Conservation (phyloP, 2,797 vertebrate genomes). For the Ambastaia sidthimunki region DNA sequence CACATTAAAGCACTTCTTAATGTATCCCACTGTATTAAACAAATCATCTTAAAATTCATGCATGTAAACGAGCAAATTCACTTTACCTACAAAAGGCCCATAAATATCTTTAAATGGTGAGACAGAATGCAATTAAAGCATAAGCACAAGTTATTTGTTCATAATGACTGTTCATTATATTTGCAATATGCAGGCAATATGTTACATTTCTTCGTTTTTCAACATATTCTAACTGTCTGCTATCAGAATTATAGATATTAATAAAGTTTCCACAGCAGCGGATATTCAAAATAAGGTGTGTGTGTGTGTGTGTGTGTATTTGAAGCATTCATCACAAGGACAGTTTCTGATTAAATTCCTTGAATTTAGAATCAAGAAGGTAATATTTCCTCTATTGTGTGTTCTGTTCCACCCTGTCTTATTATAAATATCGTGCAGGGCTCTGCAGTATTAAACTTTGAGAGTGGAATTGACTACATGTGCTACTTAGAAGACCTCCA, state of each 20-base stretch:
- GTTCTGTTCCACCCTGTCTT: too few species aligned
- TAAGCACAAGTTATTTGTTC: neutral
- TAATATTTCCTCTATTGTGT: too few species aligned
- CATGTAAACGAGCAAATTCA: neutral
- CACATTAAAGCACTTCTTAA: too few species aligned
- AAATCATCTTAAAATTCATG: too few species aligned
- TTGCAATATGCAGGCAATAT: neutral
- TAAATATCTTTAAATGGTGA: neutral
- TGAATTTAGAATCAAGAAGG: too few species aligned
- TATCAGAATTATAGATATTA: neutral
- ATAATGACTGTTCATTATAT: neutral
- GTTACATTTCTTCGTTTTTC: neutral
- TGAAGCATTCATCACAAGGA: too few species aligned
- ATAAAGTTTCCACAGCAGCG: too few species aligned
- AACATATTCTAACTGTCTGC: neutral
- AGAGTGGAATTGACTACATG: neutral
- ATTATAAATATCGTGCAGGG: too few species aligned
- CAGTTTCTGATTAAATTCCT: too few species aligned
- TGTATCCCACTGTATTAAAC: too few species aligned
- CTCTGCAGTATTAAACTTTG: neutral
- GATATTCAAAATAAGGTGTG: too few species aligned
- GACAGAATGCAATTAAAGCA: conserved; percentile 19
- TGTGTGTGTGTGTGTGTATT: too few species aligned
- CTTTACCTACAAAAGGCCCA: neutral
- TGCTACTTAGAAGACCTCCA: neutral